Evolutionary conservation across 2,888 invertebrate species (phyloP), one percentile per base, ranked within the genome.

Genomic region (Notodonta dromedarius): DNA sequence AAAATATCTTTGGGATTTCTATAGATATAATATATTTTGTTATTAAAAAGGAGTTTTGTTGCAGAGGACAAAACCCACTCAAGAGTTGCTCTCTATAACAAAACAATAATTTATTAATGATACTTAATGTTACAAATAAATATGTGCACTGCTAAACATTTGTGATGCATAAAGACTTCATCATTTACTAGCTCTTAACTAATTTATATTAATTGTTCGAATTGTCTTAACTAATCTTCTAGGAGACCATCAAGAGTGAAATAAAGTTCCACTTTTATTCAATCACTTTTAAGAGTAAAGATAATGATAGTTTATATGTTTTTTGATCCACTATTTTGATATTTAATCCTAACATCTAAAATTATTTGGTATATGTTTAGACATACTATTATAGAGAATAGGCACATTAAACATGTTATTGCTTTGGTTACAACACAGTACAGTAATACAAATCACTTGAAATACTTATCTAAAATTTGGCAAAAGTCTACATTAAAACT

Each of bases 391-490:
- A 80, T 82, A 84, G 79, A 87, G 84, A 77, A 89, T 90, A 92
- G 91, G 90, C 91, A 91, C 88, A 88, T 88, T 85, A 85, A 79
- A 84, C 82, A 86, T 84, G 86, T 90, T 93, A 93, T 93, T 93
- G 93, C 93, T 93, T 93, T 93, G 93, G 92, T 91, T 91, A 89
- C 86, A 90, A 88, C 88, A 90, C 86, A 91, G 87, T 89, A 85
- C 80, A 85, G 77, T 81, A 77, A 80, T 86, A 85, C 84, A 82
- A 88, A 86, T 89, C 85, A 89, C 89, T 87, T 87, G 78, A 85
- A 85, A 86, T 77, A 86, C 88, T 87, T 89, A 83, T 87, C 90
- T 90, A 90, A 88, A 90, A 87, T 90, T 93, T 92, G 91, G 91
- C 91, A 90, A 87, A 87, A 84, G 78, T 82, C 77, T 76, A 80